A percentile compares a stretch with the other conserved stretches of the same genome.
Evolutionary conservation across 2,797 vertebrate genomes (phyloP).

Genomic region (Lutjanus argentimaculatus): DNA sequence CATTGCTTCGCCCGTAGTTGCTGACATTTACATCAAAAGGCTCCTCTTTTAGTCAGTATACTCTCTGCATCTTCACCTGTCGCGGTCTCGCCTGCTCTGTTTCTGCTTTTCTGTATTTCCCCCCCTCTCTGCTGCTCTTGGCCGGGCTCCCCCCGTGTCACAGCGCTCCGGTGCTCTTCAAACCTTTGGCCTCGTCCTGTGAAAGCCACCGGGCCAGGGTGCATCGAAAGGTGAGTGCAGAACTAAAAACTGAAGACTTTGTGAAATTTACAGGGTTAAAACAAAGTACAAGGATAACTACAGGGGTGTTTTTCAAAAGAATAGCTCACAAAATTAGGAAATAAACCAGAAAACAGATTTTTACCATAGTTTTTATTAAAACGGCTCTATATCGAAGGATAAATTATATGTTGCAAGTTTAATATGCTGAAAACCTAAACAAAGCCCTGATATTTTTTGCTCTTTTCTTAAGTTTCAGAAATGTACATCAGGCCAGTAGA

Average conservation of each 20-base stretch:
- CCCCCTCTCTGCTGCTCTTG: not conserved
- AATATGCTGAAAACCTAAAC: not conserved
- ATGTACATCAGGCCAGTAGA: not conserved
- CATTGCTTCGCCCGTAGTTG: conserved; percentile 68
- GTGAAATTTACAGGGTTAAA: not conserved
- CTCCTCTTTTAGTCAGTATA: not conserved
- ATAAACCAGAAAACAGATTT: not conserved
- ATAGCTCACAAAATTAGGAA: not conserved
- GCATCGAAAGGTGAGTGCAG: conserved; percentile 73
- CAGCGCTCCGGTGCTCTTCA: conserved; percentile 33
- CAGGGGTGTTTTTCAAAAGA: not conserved
- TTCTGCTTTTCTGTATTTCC: conserved; percentile 4
- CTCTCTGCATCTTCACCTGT: conserved; percentile 9
- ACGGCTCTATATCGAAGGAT: not conserved
- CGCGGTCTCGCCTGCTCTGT: conserved; percentile 13
- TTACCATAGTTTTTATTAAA: not conserved
- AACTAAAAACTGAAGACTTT: not conserved
- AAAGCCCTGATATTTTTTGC: not conserved
- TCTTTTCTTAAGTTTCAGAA: not conserved
- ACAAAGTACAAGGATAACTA: not conserved
- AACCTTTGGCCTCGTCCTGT: conserved; percentile 64
- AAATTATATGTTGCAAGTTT: not conserved
- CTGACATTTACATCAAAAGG: conserved; percentile 56
- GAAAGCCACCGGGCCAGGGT: conserved; percentile 38
- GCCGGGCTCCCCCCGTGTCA: not conserved